phyloP scores from a whole-genome alignment of 1,140 invertebrate genomes.

The Lamellibrachia luymesi region DNA sequence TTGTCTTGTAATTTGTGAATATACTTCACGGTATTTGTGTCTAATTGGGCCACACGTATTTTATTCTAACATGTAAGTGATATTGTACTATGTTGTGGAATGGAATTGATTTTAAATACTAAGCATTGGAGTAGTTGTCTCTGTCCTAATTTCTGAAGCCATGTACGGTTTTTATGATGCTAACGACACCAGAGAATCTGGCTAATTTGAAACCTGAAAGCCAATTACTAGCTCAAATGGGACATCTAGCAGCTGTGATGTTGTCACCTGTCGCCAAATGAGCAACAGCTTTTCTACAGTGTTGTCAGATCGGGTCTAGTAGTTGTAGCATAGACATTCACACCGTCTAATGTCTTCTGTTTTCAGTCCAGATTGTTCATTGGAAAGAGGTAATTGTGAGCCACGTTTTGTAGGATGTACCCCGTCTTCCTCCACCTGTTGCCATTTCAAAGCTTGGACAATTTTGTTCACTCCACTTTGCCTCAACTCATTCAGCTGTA shows the following conservation, averaged over 20 bases:
- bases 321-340: background rate
- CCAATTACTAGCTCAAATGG: background rate
- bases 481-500: too few species aligned
- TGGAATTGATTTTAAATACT: background rate
- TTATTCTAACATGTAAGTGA: background rate
- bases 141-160: background rate
- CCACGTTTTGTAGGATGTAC: too few species aligned
- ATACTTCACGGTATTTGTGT: background rate
- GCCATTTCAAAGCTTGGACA: too few species aligned
- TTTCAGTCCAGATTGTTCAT: too few species aligned
- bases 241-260: background rate
- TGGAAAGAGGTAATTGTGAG: too few species aligned
- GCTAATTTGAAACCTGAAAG: too few species aligned
- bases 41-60: background rate
- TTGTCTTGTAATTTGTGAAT: too few species aligned
- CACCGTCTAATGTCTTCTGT: too few species aligned
- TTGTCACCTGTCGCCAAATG: background rate
- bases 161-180: background rate
- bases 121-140: background rate
- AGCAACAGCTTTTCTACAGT: background rate
- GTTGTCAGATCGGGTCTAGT: background rate
- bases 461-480: too few species aligned
- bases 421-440: too few species aligned
- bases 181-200: background rate
- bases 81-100: background rate